A percentile compares a stretch with the other conserved stretches of the same genome.
These are phyloP conservation scores for Drosophila setifemur DNA, from an alignment of 1,140 invertebrate species.

Conservation along the genomic window DNA sequence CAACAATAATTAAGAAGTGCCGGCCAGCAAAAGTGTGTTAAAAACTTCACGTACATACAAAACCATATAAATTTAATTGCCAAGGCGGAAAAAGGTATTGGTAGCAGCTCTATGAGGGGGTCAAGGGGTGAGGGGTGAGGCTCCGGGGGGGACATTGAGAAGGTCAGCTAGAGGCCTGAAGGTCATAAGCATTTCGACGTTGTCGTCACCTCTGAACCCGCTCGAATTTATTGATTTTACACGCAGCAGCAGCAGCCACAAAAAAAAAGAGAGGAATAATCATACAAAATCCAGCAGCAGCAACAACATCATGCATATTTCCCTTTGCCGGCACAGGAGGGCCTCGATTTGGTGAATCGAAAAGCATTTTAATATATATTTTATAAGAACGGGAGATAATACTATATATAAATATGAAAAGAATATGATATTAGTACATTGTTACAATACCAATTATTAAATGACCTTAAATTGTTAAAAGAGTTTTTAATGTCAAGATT, in stretches of 20 bases:
- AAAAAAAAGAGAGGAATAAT: constrained; percentile 34
- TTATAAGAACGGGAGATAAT: too few species aligned
- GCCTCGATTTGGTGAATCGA: not conserved
- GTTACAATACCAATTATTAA: too few species aligned
- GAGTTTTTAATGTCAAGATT: too few species aligned
- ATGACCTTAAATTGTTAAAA: too few species aligned
- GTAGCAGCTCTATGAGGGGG: too few species aligned
- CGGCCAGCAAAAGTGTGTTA: constrained; percentile 24
- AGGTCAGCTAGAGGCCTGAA: constrained; percentile 61
- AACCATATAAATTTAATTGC: constrained; percentile 36
- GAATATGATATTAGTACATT: too few species aligned
- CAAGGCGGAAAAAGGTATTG: constrained; percentile 23
- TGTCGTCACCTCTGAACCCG: constrained; percentile 77
- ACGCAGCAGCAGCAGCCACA: constrained; percentile 42
- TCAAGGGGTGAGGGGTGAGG: too few species aligned
- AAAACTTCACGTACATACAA: constrained; percentile 7
- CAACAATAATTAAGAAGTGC: constrained; percentile 47
- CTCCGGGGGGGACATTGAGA: constrained; percentile 9
- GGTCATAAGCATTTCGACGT: constrained; percentile 69
- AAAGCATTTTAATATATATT: too few species aligned
- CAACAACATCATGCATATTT: constrained; percentile 31
- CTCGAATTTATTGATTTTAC: constrained; percentile 78
- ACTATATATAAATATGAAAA: too few species aligned
- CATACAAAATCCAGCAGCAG: constrained; percentile 3
- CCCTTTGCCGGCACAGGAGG: constrained; percentile 8